Conservation (phyloP, 2,888 invertebrate genomes). For the Cerceris ruficornis region DNA sequence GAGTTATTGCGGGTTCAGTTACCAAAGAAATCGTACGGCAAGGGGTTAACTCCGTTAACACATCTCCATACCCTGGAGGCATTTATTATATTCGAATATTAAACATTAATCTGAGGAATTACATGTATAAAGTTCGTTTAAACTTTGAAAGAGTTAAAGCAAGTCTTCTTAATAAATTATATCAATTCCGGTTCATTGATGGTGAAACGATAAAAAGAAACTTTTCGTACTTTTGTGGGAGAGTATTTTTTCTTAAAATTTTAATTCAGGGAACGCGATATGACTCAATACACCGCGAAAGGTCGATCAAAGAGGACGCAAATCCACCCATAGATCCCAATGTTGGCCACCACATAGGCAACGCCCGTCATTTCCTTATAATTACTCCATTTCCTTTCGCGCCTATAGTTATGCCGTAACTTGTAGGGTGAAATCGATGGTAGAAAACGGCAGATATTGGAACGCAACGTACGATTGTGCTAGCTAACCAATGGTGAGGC, state of each 20-base stretch:
- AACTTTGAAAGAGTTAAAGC: too few species aligned
- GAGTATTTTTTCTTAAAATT: not conserved
- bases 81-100: too few species aligned
- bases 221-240: too few species aligned
- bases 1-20: too few species aligned
- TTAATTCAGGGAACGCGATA: not conserved
- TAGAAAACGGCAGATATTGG: constrained; percentile 74
- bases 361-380: constrained; percentile 81
- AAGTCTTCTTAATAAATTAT: too few species aligned
- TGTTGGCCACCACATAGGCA: constrained; percentile 75
- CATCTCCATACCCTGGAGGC: too few species aligned
- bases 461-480: constrained; percentile 63
- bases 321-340: constrained; percentile 64
- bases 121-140: too few species aligned
- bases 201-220: too few species aligned
- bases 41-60: too few species aligned
- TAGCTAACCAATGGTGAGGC: constrained; percentile 45
- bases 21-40: too few species aligned
- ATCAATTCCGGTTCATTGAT: too few species aligned
- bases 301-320: constrained; percentile 44
- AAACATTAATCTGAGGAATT: too few species aligned
- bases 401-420: constrained; percentile 63
- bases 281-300: constrained; percentile 18
- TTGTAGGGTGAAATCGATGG: constrained; percentile 73
- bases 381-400: constrained; percentile 79